Conservation (phyloP, 1,140 invertebrate species). For the Caenorhabditis briggsae region DNA sequence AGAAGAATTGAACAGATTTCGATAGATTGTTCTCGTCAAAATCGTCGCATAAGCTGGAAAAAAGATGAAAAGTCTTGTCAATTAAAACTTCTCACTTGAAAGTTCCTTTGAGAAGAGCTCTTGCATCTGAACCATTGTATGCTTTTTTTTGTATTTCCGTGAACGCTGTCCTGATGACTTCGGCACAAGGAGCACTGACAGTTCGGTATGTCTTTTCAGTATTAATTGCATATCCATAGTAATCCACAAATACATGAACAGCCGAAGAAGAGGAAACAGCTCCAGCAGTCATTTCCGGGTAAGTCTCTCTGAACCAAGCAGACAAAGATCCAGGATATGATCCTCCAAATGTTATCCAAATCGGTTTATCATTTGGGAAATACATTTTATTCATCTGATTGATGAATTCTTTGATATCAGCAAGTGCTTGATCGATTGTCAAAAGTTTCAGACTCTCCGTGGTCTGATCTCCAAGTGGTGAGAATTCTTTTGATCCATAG, state of each 20-base stretch:
- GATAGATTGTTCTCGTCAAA: conserved; percentile 49
- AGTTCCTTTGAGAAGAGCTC: conserved; percentile 8
- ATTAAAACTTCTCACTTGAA: conserved; percentile 60
- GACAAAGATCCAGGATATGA: conserved; percentile 86
- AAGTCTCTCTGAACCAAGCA: conserved; percentile 89
- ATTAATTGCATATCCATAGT: conserved; percentile 64
- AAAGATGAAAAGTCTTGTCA: neutral
- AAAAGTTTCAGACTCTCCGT: conserved; percentile 45
- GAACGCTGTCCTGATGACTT: conserved; percentile 55
- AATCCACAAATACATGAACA: conserved; percentile 59
- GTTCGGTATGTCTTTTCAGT: conserved; percentile 63
- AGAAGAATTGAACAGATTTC: conserved; percentile 60
- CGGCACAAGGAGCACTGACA: conserved; percentile 42
- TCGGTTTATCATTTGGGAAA: conserved; percentile 51
- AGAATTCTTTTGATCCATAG: conserved; percentile 55
- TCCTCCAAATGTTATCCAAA: conserved; percentile 90
- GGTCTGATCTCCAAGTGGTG: conserved; percentile 59
- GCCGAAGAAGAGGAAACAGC: conserved; percentile 85
- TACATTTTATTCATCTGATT: conserved; percentile 63
- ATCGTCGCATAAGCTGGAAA: conserved; percentile 57
- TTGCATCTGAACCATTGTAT: conserved; percentile 42
- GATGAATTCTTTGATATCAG: conserved; percentile 64
- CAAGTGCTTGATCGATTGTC: conserved; percentile 60
- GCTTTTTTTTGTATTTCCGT: conserved; percentile 22
- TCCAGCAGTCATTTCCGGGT: conserved; percentile 87